A percentile compares a stretch with the other conserved stretches of the same genome.
Conservation (phyloP, 2,888 invertebrate species). For the Tillus elongatus region DNA sequence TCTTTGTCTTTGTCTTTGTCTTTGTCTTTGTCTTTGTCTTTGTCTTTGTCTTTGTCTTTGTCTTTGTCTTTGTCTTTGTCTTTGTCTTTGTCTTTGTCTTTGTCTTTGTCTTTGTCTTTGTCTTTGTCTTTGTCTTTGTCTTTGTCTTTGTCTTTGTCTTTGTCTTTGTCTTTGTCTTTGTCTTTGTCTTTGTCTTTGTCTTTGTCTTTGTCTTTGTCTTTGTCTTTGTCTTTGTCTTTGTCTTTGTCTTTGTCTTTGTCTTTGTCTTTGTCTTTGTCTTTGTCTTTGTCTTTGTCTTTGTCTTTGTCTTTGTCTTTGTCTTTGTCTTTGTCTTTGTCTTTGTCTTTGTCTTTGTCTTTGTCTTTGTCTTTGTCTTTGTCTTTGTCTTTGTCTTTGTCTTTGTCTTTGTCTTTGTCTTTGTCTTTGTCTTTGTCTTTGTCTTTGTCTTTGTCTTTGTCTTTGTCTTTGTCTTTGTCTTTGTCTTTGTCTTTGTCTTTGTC, state of each 20-base stretch:
- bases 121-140: background rate
- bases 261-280: constrained; percentile 3
- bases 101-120: background rate
- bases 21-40: background rate
- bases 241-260: constrained; percentile 6
- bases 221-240: constrained; percentile 3
- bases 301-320: constrained; percentile 5
- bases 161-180: background rate
- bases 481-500: no score
- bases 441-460: no score
- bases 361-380: constrained; percentile 6
- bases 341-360: constrained; percentile 5
- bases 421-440: no score
- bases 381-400: constrained; percentile 4
- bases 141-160: background rate
- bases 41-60: background rate
- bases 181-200: constrained; percentile 2
- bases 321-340: constrained; percentile 5
- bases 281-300: background rate
- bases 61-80: background rate
- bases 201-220: constrained; percentile 5
- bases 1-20: background rate
- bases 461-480: no score
- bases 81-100: background rate
- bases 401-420: constrained; percentile 1